Conservation (phyloP, 2,797 vertebrate genomes). For the Betta splendens region DNA sequence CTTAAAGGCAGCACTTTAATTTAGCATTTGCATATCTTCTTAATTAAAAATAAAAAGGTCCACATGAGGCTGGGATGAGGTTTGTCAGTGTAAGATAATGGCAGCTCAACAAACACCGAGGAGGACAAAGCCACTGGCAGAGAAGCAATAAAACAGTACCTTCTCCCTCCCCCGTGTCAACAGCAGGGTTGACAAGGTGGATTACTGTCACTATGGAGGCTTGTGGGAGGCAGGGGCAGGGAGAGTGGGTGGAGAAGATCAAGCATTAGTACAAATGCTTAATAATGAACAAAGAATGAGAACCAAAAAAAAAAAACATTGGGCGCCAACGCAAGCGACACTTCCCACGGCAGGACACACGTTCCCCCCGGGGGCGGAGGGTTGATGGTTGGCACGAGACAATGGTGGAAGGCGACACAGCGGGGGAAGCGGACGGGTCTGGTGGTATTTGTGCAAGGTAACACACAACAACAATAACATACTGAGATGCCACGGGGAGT, state of each 20-base stretch:
- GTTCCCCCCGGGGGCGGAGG: slow-evolving; percentile 5
- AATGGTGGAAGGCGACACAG: slow-evolving; percentile 56
- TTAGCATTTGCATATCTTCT: slow-evolving; percentile 25
- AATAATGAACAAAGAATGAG: slow-evolving; percentile 17
- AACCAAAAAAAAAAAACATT: slow-evolving; percentile 27
- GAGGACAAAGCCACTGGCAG: slow-evolving; percentile 54
- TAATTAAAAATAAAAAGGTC: slow-evolving; percentile 20
- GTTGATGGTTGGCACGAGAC: slow-evolving; percentile 63
- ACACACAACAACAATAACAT: slow-evolving; percentile 71
- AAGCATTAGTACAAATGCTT: slow-evolving; percentile 79
- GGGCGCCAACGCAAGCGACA: slow-evolving; percentile 38
- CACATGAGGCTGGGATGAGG: not conserved
- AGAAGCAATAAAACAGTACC: slow-evolving; percentile 85
- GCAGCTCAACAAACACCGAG: slow-evolving; percentile 60
- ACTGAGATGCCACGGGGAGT: slow-evolving; percentile 67
- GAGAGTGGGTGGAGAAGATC: slow-evolving; percentile 84
- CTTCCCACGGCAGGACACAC: slow-evolving; percentile 35
- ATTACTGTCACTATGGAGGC: slow-evolving; percentile 99
- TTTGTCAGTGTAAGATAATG: slow-evolving; percentile 71
- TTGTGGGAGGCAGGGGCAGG: slow-evolving; percentile 85
- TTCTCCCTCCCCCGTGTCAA: slow-evolving; percentile 94
- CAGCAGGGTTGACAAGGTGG: slow-evolving; percentile 93
- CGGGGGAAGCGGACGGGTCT: slow-evolving; percentile 18
- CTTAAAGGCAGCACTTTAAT: slow-evolving; percentile 9
- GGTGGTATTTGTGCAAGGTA: slow-evolving; percentile 59